A percentile compares a stretch with the other conserved stretches of the same genome.
These are phyloP conservation scores for Indicator maculatus DNA, from an alignment of 2,113 vertebrate genomes.

Conservation along the genomic window DNA sequence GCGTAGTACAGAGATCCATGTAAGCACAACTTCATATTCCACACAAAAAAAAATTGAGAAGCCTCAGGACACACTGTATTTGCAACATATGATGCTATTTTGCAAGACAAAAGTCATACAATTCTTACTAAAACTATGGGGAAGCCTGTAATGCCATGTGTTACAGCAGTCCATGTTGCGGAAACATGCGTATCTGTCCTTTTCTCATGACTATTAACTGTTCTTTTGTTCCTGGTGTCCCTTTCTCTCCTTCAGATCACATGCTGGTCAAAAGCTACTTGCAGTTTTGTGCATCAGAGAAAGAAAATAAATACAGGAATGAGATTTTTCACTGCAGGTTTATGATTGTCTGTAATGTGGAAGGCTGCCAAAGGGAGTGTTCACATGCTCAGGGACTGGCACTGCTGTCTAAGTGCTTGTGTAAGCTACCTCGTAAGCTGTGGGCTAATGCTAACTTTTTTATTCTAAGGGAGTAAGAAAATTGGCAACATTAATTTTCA, in stretches of 20 bases:
- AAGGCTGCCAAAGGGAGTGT: not conserved
- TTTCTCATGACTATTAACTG: not conserved
- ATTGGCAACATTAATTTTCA: not conserved
- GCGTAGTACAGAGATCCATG: not conserved
- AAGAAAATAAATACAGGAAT: not conserved
- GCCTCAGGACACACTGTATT: not conserved
- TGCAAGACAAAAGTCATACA: slow-evolving; percentile 11
- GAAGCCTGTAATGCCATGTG: not conserved
- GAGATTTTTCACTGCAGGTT: not conserved
- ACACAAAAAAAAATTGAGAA: not conserved
- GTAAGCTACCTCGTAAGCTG: not conserved
- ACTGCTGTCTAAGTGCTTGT: not conserved
- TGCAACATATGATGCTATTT: not conserved
- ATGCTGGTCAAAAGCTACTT: not conserved
- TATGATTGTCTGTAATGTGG: not conserved
- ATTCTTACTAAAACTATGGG: not conserved
- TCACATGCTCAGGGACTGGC: not conserved
- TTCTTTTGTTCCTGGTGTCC: not conserved
- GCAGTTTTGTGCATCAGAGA: not conserved
- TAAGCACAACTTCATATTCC: not conserved
- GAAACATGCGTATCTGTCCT: not conserved
- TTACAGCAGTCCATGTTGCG: not conserved
- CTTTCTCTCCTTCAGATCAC: not conserved
- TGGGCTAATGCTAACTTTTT: not conserved
- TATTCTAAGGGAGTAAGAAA: not conserved